Base-by-base conservation (phyloP, 1,140 invertebrate species). In the Drosophila truncata region DNA sequence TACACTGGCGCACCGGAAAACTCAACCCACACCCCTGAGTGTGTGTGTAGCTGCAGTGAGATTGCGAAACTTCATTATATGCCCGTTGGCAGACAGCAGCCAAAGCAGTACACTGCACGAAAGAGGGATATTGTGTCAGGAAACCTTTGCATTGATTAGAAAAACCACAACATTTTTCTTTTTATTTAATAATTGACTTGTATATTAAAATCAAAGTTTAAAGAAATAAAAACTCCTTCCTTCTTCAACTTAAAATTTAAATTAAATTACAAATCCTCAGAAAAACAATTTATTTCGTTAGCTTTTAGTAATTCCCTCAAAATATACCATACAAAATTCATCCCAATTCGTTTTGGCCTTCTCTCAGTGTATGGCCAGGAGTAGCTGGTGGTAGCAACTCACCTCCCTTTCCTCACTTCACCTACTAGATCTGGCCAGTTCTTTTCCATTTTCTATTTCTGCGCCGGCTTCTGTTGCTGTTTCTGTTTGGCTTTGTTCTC, bases 11-110 rank as follows among this genome's bases (percentile, higher is more conserved):
- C 20, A 55, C 37, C 20, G 62, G 57, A 14, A 61, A 64, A 64
- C 37, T 16, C 67, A 35, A 35, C 55, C 25, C 63, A 23, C 23
- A 37, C 57, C 42, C 49, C 27, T 27, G 27, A 27, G 14, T 16
- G 46, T 27, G 46, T 47, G 23, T 18, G 55, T 59, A 75, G 61
- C 71, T 54, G 60, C 80, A 88, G 72, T 61, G 85, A 80, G 84
- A 88, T 88, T 88, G 84, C 85, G 69, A 88, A 88, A 90, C 85
- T 88, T 88, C 84, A 88, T 88, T 88, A 88, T 88, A 78, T 88
- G 80, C 69, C 65, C 80, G 84, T 80, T 71, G 78, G 70, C 61
- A 54, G 50, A 50, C 65, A 69, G 62, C 25, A 69, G 65, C 23
- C 27, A 27, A 33, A n/a, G 41, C 35, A n/a, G 0, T 67, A 18